Evolutionary conservation across 2,797 vertebrate genomes (phyloP), one percentile per base, ranked within the genome.

Genomic region (Girardinus metallicus): DNA sequence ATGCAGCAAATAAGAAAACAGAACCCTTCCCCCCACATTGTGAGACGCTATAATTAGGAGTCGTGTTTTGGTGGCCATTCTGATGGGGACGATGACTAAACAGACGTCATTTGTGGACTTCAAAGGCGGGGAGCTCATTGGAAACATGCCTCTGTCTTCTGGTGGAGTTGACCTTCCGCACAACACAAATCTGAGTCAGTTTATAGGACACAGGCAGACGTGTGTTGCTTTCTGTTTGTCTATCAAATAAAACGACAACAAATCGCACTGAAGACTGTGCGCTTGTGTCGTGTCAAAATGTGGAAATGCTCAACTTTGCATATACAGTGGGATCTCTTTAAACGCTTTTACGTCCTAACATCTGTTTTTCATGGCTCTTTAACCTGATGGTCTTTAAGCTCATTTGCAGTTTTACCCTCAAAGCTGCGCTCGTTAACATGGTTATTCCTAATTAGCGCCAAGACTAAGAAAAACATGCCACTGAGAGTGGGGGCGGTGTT

Each of bases 71-170:
- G 47, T 75, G 47, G 72, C 79, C 74, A 46, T 68, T 82, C 70
- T 44, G 47, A 39, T 11, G 1, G 47, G 53, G 73, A 74, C 83
- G 85, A 85, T 85, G 86, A 86, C 85, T 90, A 88, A 90, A 81
- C 66, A 72, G 82, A 80, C 83, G 68, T 70, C 23, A 41, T 49
- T 75, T 46, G 66, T 73, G 80, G 82, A 91, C 86, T 91, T 94
- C 86, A 92, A 89, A 91, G 51, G 76, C 62, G 82, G 82, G 86
- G 88, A 83, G 80, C 77, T 91, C 85, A 80, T 93, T 92, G 89
- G 82, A 74, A 36, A 79, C n/a, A 68, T 31, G 64, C 43, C 46
- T 57, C 53, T 15, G 57, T 18, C 79, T 57, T 68, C 29, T 74
- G 34, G 43, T 70, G 79, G 7, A 21, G 1, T 36, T 51, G 46